These are phyloP conservation scores for Meteorus sp. DNA, from an alignment of 1,140 invertebrate genomes.

Conservation along the genomic window DNA sequence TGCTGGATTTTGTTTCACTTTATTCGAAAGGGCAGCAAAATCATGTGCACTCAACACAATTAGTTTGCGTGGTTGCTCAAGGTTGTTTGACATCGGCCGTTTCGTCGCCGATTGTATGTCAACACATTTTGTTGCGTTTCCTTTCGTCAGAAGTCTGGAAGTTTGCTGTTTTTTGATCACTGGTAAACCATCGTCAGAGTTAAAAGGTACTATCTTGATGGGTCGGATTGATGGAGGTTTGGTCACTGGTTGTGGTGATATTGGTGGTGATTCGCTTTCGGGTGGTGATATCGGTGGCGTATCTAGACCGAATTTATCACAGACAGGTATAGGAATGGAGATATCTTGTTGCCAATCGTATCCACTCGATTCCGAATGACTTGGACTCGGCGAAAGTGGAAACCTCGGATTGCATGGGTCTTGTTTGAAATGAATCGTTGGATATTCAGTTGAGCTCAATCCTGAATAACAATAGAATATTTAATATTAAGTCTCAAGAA, in stretches of 20 bases:
- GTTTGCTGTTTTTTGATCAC: not conserved
- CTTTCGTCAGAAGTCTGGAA: constrained; percentile 35
- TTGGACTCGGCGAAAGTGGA: constrained; percentile 43
- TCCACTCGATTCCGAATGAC: constrained; percentile 42
- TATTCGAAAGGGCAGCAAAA: constrained; percentile 57
- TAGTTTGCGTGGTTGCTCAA: constrained; percentile 53
- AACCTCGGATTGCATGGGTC: constrained; percentile 41
- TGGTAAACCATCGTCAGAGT: constrained; percentile 23
- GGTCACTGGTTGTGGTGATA: constrained; percentile 35
- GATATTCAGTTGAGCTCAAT: not conserved
- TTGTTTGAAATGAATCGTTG: constrained; percentile 31
- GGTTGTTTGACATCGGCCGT: constrained; percentile 14
- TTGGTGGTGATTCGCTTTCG: constrained; percentile 38
- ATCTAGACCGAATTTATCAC: constrained; percentile 39
- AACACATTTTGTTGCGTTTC: constrained; percentile 38
- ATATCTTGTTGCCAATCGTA: constrained; percentile 37
- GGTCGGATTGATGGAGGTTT: constrained; percentile 30
- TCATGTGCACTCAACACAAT: constrained; percentile 58
- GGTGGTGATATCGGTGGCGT: constrained; percentile 52
- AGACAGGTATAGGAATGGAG: not conserved
- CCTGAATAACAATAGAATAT: constrained; percentile 18
- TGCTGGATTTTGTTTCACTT: constrained; percentile 41
- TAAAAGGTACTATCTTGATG: constrained; percentile 34
- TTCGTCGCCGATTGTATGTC: constrained; percentile 35
- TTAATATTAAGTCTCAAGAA: too few species aligned